Conservation (phyloP, 2,888 invertebrate genomes). For the Elmis aenea region DNA sequence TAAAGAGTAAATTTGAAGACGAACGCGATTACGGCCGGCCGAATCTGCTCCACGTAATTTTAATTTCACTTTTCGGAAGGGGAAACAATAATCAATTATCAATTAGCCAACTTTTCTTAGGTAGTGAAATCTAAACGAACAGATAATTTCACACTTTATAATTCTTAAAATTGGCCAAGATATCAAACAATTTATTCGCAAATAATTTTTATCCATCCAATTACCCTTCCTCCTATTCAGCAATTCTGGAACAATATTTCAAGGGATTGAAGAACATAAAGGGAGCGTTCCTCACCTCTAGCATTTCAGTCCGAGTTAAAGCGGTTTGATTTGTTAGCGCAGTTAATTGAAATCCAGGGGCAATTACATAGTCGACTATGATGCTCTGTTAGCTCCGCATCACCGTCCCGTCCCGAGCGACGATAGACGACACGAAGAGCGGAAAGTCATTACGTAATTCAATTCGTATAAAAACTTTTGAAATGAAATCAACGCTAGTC, state of each 20-base stretch:
- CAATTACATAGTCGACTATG: slow-evolving; percentile 42
- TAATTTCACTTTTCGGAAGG: no score
- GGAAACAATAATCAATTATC: slow-evolving; percentile 22
- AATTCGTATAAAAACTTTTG: no score
- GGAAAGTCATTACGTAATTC: slow-evolving; percentile 6
- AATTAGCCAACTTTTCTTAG: slow-evolving; percentile 19
- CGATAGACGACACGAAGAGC: slow-evolving; percentile 7
- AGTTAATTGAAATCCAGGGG: slow-evolving; percentile 52
- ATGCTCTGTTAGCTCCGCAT: slow-evolving; percentile 24
- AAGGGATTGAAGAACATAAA: slow-evolving; percentile 46
- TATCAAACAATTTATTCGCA: slow-evolving; percentile 30
- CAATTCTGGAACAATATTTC: slow-evolving; percentile 47
- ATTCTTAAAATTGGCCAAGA: slow-evolving; percentile 27
- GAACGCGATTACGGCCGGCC: no score
- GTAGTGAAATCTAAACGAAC: slow-evolving; percentile 17
- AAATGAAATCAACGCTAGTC: no score
- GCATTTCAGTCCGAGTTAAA: slow-evolving; percentile 40
- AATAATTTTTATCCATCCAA: slow-evolving; percentile 46
- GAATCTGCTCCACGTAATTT: no score
- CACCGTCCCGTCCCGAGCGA: slow-evolving; percentile 11
- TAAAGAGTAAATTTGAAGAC: no score
- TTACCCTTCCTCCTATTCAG: slow-evolving; percentile 46
- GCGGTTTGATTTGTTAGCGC: slow-evolving; percentile 51
- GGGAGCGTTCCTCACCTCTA: slow-evolving; percentile 35
- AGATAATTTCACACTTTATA: slow-evolving; percentile 26